phyloP scores from a whole-genome alignment of 2,888 invertebrate genomes.

The Drymonia ruficornis region DNA sequence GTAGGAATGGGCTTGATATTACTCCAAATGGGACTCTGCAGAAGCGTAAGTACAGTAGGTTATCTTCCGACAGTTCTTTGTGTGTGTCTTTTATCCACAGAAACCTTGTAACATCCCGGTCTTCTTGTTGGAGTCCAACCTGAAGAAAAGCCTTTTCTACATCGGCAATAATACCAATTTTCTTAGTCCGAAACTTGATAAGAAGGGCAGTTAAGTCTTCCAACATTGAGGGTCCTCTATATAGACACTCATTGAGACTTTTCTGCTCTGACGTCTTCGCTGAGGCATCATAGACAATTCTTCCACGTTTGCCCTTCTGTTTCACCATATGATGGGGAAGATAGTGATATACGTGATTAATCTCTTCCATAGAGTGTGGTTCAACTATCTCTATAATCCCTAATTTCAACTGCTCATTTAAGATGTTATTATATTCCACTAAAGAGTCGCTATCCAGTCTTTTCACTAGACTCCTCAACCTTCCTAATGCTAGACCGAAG shows the following conservation, averaged over 20 bases:
- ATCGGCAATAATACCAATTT: slow-evolving; percentile 5
- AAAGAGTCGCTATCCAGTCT: not conserved
- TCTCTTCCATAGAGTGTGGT: too few species aligned
- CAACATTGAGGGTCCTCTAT: slow-evolving; percentile 3
- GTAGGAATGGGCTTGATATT: slow-evolving; percentile 26
- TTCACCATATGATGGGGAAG: slow-evolving; percentile 6
- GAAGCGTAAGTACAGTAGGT: not conserved
- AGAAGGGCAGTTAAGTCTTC: slow-evolving; percentile 2
- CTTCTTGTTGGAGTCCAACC: slow-evolving; percentile 11
- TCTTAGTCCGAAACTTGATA: not conserved
- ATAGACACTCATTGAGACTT: slow-evolving; percentile 5
- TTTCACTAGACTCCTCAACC: not conserved
- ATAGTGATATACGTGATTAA: too few species aligned
- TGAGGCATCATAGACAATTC: slow-evolving; percentile 8
- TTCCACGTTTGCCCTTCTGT: not conserved
- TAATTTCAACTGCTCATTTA: not conserved
- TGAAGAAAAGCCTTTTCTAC: slow-evolving; percentile 18
- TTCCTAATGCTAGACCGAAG: slow-evolving; percentile 6
- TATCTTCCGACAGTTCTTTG: not conserved
- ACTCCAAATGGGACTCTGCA: slow-evolving; percentile 16
- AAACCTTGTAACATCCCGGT: slow-evolving; percentile 2
- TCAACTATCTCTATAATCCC: not conserved
- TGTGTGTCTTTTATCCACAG: not conserved
- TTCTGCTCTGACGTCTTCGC: not conserved
- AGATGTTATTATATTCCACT: not conserved